A percentile compares a stretch with the other conserved stretches of the same genome.
phyloP scores from a whole-genome alignment of 2,888 invertebrate species.

The Vesta saturnalis region DNA sequence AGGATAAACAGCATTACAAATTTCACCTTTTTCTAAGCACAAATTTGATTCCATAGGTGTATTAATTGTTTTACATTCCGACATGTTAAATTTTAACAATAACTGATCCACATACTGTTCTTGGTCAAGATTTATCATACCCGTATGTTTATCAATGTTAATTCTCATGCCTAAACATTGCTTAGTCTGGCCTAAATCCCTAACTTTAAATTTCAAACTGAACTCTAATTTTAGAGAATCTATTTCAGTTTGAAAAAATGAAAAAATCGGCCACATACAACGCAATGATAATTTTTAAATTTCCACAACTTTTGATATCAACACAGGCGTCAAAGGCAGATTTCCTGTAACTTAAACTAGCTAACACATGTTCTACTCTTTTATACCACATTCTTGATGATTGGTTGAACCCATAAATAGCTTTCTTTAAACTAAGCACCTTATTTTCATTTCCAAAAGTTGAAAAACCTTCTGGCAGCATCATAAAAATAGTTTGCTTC shows the following conservation, averaged over 20 bases:
- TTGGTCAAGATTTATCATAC: constrained; percentile 38
- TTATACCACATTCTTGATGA: constrained; percentile 10
- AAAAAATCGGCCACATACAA: constrained; percentile 17
- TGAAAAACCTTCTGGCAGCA: constrained; percentile 19
- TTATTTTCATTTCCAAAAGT: neutral
- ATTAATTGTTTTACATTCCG: no score
- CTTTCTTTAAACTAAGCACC: constrained; percentile 14
- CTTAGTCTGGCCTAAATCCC: no score
- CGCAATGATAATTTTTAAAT: neutral
- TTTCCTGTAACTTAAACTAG: constrained; percentile 12
- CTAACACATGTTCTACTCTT: constrained; percentile 12
- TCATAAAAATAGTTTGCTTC: constrained; percentile 26
- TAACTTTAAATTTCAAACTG: constrained; percentile 36
- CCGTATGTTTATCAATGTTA: constrained; percentile 29
- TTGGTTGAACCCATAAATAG: constrained; percentile 19
- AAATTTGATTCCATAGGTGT: no score
- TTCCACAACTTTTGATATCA: neutral
- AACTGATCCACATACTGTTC: no score
- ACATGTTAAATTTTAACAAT: no score
- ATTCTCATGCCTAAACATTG: no score
- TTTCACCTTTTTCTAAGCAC: no score
- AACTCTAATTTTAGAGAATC: constrained; percentile 34
- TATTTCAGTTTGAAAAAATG: constrained; percentile 19
- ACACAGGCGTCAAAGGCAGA: neutral
- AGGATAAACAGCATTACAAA: no score